These are phyloP conservation scores for Drosophila carrolli DNA, from an alignment of 1,140 invertebrate genomes.

Conservation along the genomic window DNA sequence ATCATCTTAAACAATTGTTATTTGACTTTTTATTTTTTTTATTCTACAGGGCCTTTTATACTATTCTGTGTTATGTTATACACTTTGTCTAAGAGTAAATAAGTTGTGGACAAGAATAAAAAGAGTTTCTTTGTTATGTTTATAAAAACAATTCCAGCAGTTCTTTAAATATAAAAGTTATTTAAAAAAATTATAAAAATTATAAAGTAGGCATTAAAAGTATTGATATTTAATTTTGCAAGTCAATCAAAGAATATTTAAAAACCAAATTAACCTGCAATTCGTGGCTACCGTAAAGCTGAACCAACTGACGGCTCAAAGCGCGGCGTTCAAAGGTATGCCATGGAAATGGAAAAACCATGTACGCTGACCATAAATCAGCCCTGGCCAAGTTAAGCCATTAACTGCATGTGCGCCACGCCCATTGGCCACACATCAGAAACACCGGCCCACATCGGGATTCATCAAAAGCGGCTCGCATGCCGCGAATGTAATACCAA, in stretches of 20 bases:
- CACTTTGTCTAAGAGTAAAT: too few relatives aligned
- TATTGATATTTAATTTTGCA: too few relatives aligned
- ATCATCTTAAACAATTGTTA: too few relatives aligned
- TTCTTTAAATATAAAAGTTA: too few relatives aligned
- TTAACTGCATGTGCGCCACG: conserved; percentile 64
- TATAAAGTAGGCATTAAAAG: too few relatives aligned
- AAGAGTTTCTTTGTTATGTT: too few relatives aligned
- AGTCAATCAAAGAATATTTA: background rate
- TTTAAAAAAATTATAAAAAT: too few relatives aligned
- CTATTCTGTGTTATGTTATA: too few relatives aligned
- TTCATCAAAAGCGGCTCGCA: conserved; percentile 35
- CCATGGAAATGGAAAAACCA: conserved; percentile 52
- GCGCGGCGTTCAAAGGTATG: conserved; percentile 21
- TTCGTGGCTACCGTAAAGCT: background rate
- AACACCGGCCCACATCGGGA: conserved; percentile 16
- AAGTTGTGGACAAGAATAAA: too few relatives aligned
- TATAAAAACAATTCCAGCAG: too few relatives aligned
- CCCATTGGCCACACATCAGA: conserved; percentile 27
- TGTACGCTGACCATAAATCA: conserved; percentile 64
- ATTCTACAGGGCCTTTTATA: too few relatives aligned
- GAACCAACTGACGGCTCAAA: conserved; percentile 13
- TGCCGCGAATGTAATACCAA: conserved; percentile 57
- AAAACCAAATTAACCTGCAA: background rate
- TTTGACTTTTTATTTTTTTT: too few relatives aligned
- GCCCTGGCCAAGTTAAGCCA: conserved; percentile 50